Conservation (phyloP, 1,140 invertebrate species). For the Drosophila sulfurigaster region DNA sequence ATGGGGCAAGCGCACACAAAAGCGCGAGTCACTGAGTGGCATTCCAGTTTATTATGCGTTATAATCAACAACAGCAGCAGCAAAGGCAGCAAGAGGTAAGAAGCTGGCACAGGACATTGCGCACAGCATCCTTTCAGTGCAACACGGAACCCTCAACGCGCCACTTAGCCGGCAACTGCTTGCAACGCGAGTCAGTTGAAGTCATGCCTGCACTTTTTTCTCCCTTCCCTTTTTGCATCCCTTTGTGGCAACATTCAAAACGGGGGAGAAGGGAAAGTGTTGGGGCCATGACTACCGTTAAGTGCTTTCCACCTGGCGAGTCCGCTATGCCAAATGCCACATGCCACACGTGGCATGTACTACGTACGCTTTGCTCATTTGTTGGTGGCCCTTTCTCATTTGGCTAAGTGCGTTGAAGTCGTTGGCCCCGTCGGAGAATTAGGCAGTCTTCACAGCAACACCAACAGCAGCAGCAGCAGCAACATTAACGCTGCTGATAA, state of each 20-base stretch:
- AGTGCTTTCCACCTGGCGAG: constrained; percentile 73
- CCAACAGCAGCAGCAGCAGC: neutral
- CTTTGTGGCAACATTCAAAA: constrained; percentile 20
- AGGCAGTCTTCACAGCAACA: constrained; percentile 38
- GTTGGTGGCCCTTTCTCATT: constrained; percentile 66
- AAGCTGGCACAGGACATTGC: constrained; percentile 20
- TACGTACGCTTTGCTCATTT: constrained; percentile 66
- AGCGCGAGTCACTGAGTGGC: constrained; percentile 60
- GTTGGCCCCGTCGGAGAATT: constrained; percentile 57
- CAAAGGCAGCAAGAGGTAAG: constrained; percentile 11
- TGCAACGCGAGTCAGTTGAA: constrained; percentile 36
- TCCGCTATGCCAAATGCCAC: constrained; percentile 49
- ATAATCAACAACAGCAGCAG: constrained; percentile 68
- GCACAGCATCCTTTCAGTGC: constrained; percentile 16
- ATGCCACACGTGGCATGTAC: constrained; percentile 39
- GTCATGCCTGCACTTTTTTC: constrained; percentile 21
- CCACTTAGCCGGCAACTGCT: constrained; percentile 46
- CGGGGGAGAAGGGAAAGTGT: neutral
- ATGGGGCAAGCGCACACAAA: constrained; percentile 39
- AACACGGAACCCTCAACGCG: constrained; percentile 50
- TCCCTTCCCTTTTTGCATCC: constrained; percentile 20
- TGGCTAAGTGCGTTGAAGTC: constrained; percentile 78
- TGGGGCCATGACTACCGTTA: constrained; percentile 43
- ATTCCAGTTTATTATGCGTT: constrained; percentile 76
- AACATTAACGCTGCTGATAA: constrained; percentile 51